These are phyloP conservation scores for Druon quercuslanigerum DNA, from an alignment of 1,140 invertebrate genomes.

Conservation along the genomic window DNA sequence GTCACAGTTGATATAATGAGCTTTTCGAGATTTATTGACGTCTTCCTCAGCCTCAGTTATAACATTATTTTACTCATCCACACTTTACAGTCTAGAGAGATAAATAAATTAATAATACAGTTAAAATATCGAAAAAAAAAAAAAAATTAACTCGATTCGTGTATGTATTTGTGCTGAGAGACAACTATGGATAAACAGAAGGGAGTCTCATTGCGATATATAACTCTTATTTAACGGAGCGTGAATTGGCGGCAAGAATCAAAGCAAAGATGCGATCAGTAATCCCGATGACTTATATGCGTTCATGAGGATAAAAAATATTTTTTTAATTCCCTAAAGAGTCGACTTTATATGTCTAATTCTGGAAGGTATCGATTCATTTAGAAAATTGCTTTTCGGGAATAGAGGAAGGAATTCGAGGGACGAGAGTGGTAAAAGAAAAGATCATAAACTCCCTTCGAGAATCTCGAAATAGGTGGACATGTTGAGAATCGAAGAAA, in stretches of 20 bases:
- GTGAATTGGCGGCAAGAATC: constrained; percentile 2
- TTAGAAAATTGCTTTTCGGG: too few relatives aligned
- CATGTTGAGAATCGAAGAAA: constrained; percentile 18
- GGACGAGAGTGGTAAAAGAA: constrained; percentile 15
- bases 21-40: neutral
- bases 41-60: neutral
- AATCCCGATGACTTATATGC: neutral
- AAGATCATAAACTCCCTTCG: constrained; percentile 12
- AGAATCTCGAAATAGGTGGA: constrained; percentile 46
- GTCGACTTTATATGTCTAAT: neutral
- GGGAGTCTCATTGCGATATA: neutral
- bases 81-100: too few relatives aligned
- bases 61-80: too few relatives aligned
- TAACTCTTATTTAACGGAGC: constrained; percentile 6
- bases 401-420: neutral
- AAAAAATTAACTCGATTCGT: too few relatives aligned
- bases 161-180: neutral
- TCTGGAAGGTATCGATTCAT: too few relatives aligned
- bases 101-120: neutral
- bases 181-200: neutral
- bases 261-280: constrained; percentile 7
- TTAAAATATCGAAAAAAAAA: too few relatives aligned
- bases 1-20: neutral
- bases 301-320: neutral
- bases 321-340: neutral